Base-by-base conservation (phyloP, 2,113 vertebrate species). In the Notothenia rossii region DNA sequence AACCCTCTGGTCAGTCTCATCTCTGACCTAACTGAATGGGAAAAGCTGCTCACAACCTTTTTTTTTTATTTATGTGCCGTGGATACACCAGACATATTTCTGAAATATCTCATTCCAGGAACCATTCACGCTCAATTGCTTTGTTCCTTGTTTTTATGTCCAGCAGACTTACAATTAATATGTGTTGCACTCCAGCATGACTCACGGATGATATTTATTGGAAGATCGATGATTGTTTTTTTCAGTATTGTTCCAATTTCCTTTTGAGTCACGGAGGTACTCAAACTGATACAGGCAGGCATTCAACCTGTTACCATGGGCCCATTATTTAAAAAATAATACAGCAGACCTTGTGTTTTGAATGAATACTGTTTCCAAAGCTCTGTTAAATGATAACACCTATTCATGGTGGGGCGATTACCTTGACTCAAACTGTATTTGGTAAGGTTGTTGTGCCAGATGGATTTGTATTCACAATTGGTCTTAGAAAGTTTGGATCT, bases 201-300 rank as follows among this genome's bases (percentile, higher is more conserved):
- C 81, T 78, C 69, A 1, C 50, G 68, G 81, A 82, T 53, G 82
- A 86, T 90, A 81, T 92, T 88, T 86, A 90, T 85, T 89, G 86
- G 79, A 82, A 81, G 87, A 93, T 93, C 91, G 49, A 93, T 93
- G 88, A 79, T 85, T 84, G 82, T 93, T 92, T 92, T 79, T 79
- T 54, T 77, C 75, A 65, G 79, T 90, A 92, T 94, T 93, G 88
- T 84, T 91, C 83, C 91, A 94, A 90, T 94, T 92, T 91, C 89
- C 89, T 73, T 67, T 77, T 46, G 81, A 88, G 91, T 94, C 91
- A 93, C 87, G 90, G 75, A 90, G 76, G 51, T 29, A 51, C 82
- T 91, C 78, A 68, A 59, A 62, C 75, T 61, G 89, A 86, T 80
- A 48, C 50, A 65, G 78, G 66, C 64, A 54, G 54, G 54, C 70